Evolutionary conservation across 2,888 invertebrate species (phyloP), one percentile per base, ranked within the genome.

Genomic region (Ormyrus thymus): DNA sequence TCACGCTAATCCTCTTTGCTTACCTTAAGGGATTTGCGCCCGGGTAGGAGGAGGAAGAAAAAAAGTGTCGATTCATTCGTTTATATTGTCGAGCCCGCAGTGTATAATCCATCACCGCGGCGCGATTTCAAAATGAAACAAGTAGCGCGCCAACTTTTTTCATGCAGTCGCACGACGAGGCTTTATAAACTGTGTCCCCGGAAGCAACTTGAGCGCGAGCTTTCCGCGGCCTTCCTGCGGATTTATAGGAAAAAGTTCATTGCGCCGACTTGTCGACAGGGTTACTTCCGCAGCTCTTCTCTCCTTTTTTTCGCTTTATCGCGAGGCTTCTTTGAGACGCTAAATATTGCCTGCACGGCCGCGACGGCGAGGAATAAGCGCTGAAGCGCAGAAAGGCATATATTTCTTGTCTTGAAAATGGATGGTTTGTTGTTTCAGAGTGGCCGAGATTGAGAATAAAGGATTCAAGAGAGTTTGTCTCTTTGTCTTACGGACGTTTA

Each of bases 51-150:
- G 50, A 59, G 50, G 59, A 62, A 62, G 56, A 51, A 46, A 66
- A 61, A 70, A 56, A 70, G 58, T 43, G 64, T 70, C 9, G 50
- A 71, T 70, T 62, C 55, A 70, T 45, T 50, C 62, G 55, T 69
- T 71, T 71, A 46, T 64, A 77, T 71, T 71, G 50, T 11, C n/a
- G 48, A 55, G 29, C 11, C 51, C 11, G 29, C 50, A 9, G 9
- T 29, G 48, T n/a, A 58, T 71, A 77, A 77, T 77, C 65, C 45
- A 71, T 65, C 71, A 71, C 15, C 13, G 8, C 50, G 62, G 5
- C 5, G 10, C 64, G 59, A 59, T 77, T 77, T 71, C 51, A 77
- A 77, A 71, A 77, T 71, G 71, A 71, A 77, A 71, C 71, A 66
- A 59, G 65, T 66, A 53, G 64, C 51, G 48, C 11, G 45, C 5